Conservation (phyloP, 2,888 invertebrate species). For the Eilema griseolum region DNA sequence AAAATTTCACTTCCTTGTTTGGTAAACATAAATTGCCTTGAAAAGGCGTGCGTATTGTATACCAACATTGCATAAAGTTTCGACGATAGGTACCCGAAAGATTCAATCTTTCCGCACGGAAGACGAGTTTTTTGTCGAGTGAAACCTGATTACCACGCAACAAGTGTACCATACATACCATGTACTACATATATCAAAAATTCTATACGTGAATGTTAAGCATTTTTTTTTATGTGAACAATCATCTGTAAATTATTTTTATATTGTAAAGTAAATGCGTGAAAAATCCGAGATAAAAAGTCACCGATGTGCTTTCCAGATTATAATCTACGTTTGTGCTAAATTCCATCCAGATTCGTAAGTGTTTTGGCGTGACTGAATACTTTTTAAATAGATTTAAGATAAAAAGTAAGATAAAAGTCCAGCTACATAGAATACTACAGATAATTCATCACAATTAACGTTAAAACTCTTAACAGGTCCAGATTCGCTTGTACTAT, state of each 20-base stretch:
- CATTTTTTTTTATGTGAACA: conserved; percentile 29
- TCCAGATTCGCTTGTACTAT: conserved; percentile 61
- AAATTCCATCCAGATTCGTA: not conserved
- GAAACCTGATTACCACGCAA: conserved; percentile 45
- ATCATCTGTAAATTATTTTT: conserved; percentile 18
- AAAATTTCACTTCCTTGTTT: conserved; percentile 50
- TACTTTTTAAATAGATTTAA: not conserved
- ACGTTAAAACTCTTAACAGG: conserved; percentile 63
- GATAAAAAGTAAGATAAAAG: conserved; percentile 15
- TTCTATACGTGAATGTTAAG: conserved; percentile 39
- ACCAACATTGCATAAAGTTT: conserved; percentile 22
- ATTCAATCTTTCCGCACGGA: conserved; percentile 11
- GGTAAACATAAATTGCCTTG: conserved; percentile 20
- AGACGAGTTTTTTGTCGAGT: conserved; percentile 28
- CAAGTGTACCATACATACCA: conserved; percentile 25
- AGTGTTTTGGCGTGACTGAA: not conserved
- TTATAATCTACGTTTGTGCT: not conserved
- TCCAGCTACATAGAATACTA: conserved; percentile 43
- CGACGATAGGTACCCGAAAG: conserved; percentile 23
- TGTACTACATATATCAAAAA: conserved; percentile 14
- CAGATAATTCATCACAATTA: conserved; percentile 54
- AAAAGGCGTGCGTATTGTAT: conserved; percentile 5
- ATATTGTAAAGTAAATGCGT: conserved; percentile 18
- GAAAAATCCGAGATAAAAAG: not conserved
- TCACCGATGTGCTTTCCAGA: not conserved